Evolutionary conservation across 2,797 vertebrate genomes (phyloP), one percentile per base, ranked within the genome.

Genomic region (Eptatretus atami): DNA sequence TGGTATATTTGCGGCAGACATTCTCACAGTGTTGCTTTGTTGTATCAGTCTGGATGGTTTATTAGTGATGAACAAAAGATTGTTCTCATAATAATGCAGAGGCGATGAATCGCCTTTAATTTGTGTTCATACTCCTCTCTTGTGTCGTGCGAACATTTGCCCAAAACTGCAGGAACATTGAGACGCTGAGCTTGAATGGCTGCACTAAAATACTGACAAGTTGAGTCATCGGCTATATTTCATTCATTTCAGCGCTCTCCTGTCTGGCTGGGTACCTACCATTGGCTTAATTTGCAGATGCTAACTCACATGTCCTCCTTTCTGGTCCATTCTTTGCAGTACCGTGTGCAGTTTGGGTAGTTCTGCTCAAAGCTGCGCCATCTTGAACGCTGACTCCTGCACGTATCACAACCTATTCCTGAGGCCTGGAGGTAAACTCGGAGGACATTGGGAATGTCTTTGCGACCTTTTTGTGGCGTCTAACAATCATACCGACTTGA

Each of bases 131-230:
- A 44, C 31, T 44, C 4, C 31, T 44, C 4, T 44, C 53, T 66
- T 66, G 54, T 68, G 65, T 13, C 69, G 73, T 63, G 3, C 70
- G 86, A 75, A 88, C 86, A 9, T 94, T 93, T 75, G 79, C 86
- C 64, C 86, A 94, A 76, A 94, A 94, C 77, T 94, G 86, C 74
- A 82, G 83, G 66, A 94, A 92, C 74, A 94, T 94, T 2, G 86
- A 94, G 69, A 79, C 85, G 67, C 75, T 94, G 72, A 92, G 86
- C 73, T 77, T 93, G 67, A 93, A 94, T 13, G 86, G 86, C 67
- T 94, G 86, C 77, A 94, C 86, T 70, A 93, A 90, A 79, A 88
- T 94, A 90, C 84, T 13, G 85, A 93, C 77, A 80, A 82, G 90
- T 96, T 96, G 69, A 73, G 80, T 64, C 6, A 44, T n/a, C 31